Percentiles rank a stretch among this genome's conserved stretches.
Conservation (phyloP, 2,113 vertebrate species). For the Zosterops japonicus region DNA sequence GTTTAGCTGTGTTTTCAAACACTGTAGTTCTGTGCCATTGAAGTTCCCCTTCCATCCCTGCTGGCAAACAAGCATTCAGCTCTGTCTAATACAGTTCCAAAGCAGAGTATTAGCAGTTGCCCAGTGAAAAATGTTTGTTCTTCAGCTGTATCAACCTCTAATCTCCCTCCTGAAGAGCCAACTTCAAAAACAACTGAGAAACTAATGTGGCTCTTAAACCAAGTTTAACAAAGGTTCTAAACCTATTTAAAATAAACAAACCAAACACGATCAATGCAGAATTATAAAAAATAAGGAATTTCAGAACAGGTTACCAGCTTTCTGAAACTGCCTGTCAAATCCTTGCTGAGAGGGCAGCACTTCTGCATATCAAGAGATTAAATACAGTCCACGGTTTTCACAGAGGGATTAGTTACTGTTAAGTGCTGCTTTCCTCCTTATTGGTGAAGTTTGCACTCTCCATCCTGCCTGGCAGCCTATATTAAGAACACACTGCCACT, state of each 20-base stretch:
- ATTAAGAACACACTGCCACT: constrained; percentile 3
- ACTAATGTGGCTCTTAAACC: background rate
- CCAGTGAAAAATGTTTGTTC: background rate
- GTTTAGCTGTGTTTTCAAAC: constrained; percentile 5
- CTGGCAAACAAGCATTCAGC: background rate
- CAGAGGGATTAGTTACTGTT: background rate
- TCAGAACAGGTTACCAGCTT: background rate
- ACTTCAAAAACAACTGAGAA: background rate
- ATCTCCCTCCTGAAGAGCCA: background rate
- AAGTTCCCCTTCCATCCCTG: background rate
- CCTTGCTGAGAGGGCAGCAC: background rate
- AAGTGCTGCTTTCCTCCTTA: background rate
- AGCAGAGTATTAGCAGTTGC: background rate
- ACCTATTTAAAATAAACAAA: background rate
- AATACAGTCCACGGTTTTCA: background rate
- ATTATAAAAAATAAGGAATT: background rate
- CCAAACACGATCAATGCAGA: background rate
- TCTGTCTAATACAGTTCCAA: background rate
- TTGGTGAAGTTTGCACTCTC: background rate
- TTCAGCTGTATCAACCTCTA: background rate
- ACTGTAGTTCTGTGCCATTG: background rate
- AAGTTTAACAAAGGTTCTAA: background rate
- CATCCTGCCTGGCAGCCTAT: constrained; percentile 2
- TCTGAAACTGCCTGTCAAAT: background rate
- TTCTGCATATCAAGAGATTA: background rate